Percentiles rank a stretch among this genome's conserved stretches.
These are phyloP conservation scores for Periphyllus acericola DNA, from an alignment of 2,888 invertebrate genomes.

Conservation along the genomic window DNA sequence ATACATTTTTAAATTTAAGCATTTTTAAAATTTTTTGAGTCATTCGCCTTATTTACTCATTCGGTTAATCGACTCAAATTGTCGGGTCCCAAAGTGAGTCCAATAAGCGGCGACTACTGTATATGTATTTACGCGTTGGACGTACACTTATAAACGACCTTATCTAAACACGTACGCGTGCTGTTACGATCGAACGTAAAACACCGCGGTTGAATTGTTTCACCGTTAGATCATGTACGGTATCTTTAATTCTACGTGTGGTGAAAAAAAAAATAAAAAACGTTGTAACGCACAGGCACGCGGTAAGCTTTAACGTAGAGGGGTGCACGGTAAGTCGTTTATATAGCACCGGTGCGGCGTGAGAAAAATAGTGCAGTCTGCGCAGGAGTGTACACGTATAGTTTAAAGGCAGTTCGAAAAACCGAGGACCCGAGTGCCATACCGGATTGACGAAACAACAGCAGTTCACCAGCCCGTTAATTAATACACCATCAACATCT, in stretches of 20 bases:
- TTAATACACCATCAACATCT: background rate
- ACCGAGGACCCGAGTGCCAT: background rate
- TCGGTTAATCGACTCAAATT: no score
- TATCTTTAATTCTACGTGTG: no score
- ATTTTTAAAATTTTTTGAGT: no score
- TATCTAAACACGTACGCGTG: background rate
- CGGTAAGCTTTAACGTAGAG: background rate
- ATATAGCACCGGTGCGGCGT: background rate
- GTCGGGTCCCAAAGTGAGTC: no score
- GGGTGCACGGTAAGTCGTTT: background rate
- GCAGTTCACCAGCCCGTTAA: background rate
- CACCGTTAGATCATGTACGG: background rate
- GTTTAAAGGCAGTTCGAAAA: conserved; percentile 8
- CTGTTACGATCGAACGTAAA: background rate
- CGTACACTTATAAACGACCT: background rate
- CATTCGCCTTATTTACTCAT: no score
- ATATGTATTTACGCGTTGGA: no score
- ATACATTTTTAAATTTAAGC: no score
- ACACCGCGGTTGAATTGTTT: background rate
- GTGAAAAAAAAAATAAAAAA: no score
- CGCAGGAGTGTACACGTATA: no score
- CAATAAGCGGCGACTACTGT: no score
- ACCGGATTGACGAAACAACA: background rate
- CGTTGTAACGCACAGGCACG: background rate
- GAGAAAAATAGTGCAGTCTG: background rate